Conservation (phyloP, 2,888 invertebrate species). For the Brenthis hecate region DNA sequence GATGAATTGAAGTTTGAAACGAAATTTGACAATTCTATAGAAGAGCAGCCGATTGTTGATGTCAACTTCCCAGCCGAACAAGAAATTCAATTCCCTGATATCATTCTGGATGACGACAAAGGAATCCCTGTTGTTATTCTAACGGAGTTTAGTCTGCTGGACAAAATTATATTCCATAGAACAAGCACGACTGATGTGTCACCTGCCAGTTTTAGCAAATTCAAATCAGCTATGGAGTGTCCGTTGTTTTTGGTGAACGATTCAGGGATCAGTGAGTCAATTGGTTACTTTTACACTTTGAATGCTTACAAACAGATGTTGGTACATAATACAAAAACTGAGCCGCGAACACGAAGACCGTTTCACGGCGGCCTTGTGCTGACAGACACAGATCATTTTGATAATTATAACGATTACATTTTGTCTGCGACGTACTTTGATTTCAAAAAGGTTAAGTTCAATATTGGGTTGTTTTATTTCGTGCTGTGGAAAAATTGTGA, state of each 20-base stretch:
- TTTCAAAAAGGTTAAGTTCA: constrained; percentile 50
- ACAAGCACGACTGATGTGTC: constrained; percentile 10
- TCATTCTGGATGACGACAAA: constrained; percentile 53
- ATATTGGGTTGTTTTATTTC: constrained; percentile 53
- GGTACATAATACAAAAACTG: constrained; percentile 41
- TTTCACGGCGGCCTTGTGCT: constrained; percentile 55
- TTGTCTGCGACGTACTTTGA: constrained; percentile 55
- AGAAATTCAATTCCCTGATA: constrained; percentile 56
- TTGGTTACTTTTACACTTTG: constrained; percentile 56
- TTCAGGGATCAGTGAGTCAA: constrained; percentile 49
- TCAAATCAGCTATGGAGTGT: constrained; percentile 50
- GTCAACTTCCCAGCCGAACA: constrained; percentile 48
- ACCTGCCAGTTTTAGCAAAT: constrained; percentile 50
- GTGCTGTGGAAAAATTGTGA: constrained; percentile 56
- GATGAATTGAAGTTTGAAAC: constrained; percentile 50
- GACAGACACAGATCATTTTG: constrained; percentile 49
- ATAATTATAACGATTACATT: constrained; percentile 57
- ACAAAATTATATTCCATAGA: constrained; percentile 50
- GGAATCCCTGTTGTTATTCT: constrained; percentile 54
- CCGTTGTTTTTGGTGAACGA: constrained; percentile 52
- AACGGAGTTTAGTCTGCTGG: constrained; percentile 47
- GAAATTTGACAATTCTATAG: constrained; percentile 41
- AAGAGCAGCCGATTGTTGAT: constrained; percentile 47
- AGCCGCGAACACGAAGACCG: constrained; percentile 52
- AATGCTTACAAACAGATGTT: constrained; percentile 53